These are phyloP conservation scores for Panopea generosa DNA, from an alignment of 2,888 invertebrate genomes.

Conservation along the genomic window DNA sequence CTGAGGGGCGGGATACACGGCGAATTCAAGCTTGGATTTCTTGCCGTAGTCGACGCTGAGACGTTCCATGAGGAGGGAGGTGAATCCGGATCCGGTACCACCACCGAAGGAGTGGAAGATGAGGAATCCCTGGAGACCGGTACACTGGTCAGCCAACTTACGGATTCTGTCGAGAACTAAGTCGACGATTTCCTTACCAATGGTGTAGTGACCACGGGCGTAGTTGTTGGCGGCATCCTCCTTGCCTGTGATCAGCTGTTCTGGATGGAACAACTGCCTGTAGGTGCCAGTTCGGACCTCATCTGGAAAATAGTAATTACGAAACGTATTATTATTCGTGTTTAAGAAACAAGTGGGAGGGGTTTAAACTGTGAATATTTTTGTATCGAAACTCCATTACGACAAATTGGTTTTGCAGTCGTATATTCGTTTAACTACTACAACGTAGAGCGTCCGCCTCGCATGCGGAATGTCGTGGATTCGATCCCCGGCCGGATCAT, in stretches of 20 bases:
- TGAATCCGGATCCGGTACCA: constrained; percentile 84
- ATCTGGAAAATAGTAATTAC: constrained; percentile 93
- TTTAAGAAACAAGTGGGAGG: too few relatives aligned
- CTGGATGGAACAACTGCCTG: constrained; percentile 99
- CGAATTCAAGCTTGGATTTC: constrained; percentile 82
- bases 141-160: constrained; percentile 85
- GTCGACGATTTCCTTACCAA: constrained; percentile 92
- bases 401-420: too few relatives aligned
- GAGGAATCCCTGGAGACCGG: constrained; percentile 83
- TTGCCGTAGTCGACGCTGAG: constrained; percentile 81
- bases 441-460: too few relatives aligned
- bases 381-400: too few relatives aligned
- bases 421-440: too few relatives aligned
- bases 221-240: constrained; percentile 99
- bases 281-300: too few relatives aligned
- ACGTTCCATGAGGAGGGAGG: constrained; percentile 83
- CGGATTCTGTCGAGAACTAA: constrained; percentile 85
- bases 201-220: constrained; percentile 98
- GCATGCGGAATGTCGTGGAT: too few relatives aligned
- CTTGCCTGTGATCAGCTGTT: constrained; percentile 98
- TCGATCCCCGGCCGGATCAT: too few relatives aligned
- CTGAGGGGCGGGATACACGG: constrained; percentile 89
- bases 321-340: too few relatives aligned
- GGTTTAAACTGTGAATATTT: too few relatives aligned
- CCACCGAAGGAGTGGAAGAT: constrained; percentile 83